Evolutionary conservation across 2,888 invertebrate species (phyloP).

Genomic region (Hydrotaea cyrtoneurina): DNA sequence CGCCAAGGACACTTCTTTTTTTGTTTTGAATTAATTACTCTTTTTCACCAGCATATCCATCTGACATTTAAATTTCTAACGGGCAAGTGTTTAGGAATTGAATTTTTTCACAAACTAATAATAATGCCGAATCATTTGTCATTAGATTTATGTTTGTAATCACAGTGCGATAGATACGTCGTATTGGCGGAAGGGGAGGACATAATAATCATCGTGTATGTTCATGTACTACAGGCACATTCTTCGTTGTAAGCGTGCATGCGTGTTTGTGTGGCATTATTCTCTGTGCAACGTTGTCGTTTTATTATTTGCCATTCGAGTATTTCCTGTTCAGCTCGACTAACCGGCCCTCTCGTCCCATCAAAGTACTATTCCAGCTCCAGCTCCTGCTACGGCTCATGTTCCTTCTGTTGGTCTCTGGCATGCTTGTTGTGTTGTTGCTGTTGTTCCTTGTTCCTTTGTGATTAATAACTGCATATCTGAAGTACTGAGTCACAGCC

Average conservation of each 20-base stretch:
- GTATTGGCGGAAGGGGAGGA: background rate
- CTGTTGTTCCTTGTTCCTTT: slow-evolving; percentile 41
- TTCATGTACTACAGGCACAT: slow-evolving; percentile 1
- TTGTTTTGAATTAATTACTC: too few relatives aligned
- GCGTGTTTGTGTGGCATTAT: slow-evolving; percentile 23
- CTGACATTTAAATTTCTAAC: too few relatives aligned
- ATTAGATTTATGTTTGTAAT: background rate
- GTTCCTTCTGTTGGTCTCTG: background rate
- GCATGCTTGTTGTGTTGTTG: background rate
- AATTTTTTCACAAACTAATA: too few relatives aligned
- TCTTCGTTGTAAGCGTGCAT: background rate
- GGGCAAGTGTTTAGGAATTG: too few relatives aligned
- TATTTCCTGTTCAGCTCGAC: slow-evolving; percentile 40
- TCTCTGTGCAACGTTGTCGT: slow-evolving; percentile 16
- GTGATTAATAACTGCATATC: slow-evolving; percentile 60
- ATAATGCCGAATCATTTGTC: too few relatives aligned
- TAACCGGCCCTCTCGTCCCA: background rate
- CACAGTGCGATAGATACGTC: background rate
- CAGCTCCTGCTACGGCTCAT: too few relatives aligned
- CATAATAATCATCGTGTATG: slow-evolving; percentile 32
- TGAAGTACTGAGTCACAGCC: slow-evolving; percentile 8
- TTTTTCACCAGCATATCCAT: too few relatives aligned
- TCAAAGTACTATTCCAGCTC: background rate
- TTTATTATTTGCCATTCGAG: slow-evolving; percentile 40
- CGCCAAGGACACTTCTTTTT: too few relatives aligned